A percentile compares a stretch with the other conserved stretches of the same genome.
Conservation (phyloP, 2,888 invertebrate species). For the Drosophila hamatofila region DNA sequence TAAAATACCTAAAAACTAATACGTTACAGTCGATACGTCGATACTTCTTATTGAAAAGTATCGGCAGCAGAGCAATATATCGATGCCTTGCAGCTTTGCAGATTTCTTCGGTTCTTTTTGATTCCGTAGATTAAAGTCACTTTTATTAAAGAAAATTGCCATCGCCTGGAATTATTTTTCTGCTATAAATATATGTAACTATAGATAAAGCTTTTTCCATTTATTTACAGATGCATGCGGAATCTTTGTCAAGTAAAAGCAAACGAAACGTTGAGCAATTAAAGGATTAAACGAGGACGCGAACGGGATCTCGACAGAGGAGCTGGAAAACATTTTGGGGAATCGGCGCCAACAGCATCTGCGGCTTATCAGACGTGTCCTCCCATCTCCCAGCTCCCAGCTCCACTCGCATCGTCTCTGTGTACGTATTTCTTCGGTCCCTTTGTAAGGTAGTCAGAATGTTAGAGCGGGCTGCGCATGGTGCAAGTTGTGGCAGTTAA, state of each 20-base stretch:
- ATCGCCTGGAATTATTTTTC: background rate
- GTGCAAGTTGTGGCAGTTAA: slow-evolving; percentile 61
- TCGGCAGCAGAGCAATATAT: background rate
- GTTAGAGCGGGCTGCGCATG: slow-evolving; percentile 57
- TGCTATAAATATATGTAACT: background rate
- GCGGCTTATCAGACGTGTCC: slow-evolving; percentile 49
- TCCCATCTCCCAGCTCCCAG: background rate
- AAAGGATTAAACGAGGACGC: slow-evolving; percentile 36
- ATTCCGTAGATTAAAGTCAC: background rate
- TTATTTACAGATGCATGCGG: slow-evolving; percentile 41
- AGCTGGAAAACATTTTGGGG: slow-evolving; percentile 10
- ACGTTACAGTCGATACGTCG: background rate
- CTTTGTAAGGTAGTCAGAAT: slow-evolving; percentile 57
- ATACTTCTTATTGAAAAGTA: slow-evolving; percentile 4
- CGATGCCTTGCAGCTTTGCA: background rate
- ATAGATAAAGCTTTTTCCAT: slow-evolving; percentile 3
- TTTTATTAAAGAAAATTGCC: background rate
- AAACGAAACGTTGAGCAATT: slow-evolving; percentile 37
- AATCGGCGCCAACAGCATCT: slow-evolving; percentile 38
- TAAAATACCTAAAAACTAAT: background rate
- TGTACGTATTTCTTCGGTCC: slow-evolving; percentile 58
- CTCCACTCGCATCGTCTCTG: slow-evolving; percentile 10
- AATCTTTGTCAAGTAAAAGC: slow-evolving; percentile 18
- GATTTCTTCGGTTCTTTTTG: background rate
- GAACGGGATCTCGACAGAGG: slow-evolving; percentile 3